phyloP scores from a whole-genome alignment of 2,797 vertebrate genomes.

The Trachops cirrhosus region DNA sequence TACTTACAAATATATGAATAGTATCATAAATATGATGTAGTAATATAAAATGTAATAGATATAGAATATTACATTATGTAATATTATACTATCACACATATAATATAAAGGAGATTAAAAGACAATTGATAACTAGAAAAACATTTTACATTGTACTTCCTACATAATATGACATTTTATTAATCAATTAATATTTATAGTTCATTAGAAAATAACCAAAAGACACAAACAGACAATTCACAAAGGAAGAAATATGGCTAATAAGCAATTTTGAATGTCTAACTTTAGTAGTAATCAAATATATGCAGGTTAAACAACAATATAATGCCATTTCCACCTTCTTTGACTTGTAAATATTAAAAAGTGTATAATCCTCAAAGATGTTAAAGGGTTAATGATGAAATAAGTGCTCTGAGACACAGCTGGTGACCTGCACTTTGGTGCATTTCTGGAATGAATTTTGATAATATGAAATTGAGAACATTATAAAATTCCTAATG shows the following conservation, averaged over 20 bases:
- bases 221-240: background rate
- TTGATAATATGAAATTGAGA: background rate
- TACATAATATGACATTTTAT: background rate
- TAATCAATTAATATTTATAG: background rate
- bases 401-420: background rate
- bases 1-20: background rate
- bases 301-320: background rate
- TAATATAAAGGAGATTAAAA: background rate
- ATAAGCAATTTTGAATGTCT: background rate
- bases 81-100: background rate
- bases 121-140: background rate
- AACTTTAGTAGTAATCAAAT: background rate
- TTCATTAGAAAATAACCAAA: background rate
- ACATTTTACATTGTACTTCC: background rate
- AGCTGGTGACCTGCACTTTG: background rate
- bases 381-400: background rate
- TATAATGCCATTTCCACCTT: background rate
- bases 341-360: background rate
- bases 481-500: background rate
- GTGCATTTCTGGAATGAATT: background rate
- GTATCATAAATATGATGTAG: background rate
- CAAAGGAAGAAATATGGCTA: background rate
- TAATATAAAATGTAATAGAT: background rate
- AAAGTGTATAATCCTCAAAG: background rate
- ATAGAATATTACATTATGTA: background rate